A percentile compares a stretch with the other conserved stretches of the same genome.
Conservation (phyloP, 2,113 vertebrate species). For the Lipophrys pholis region DNA sequence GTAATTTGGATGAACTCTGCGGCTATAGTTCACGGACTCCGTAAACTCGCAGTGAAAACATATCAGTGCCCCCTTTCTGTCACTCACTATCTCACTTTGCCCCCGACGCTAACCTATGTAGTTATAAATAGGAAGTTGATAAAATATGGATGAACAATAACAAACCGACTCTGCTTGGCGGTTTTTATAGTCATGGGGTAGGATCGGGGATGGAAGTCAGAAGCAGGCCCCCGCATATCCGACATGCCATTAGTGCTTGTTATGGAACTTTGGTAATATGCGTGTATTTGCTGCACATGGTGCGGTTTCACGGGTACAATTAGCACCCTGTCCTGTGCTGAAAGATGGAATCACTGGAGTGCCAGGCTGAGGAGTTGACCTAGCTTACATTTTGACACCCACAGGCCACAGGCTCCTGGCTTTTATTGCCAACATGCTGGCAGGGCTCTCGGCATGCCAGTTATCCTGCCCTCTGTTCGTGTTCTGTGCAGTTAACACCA, state of each 20-base stretch:
- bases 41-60: too few species aligned
- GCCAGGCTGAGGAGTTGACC: constrained; percentile 57
- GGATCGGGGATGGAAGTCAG: constrained; percentile 43
- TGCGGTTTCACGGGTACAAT: constrained; percentile 55
- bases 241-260: constrained; percentile 46
- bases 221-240: constrained; percentile 24
- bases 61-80: not conserved
- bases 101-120: constrained; percentile 43
- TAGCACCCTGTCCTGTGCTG: constrained; percentile 47
- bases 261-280: constrained; percentile 39
- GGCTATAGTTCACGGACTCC: constrained; percentile 18
- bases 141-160: constrained; percentile 79
- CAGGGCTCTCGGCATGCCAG: constrained; percentile 52
- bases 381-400: constrained; percentile 67
- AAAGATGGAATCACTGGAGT: constrained; percentile 44
- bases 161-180: constrained; percentile 44
- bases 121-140: constrained; percentile 75
- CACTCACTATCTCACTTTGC: constrained; percentile 29
- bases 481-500: constrained; percentile 22
- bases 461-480: constrained; percentile 16
- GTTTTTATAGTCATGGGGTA: constrained; percentile 37
- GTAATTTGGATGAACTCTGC: constrained; percentile 19
- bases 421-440: constrained; percentile 54
- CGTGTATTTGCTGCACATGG: constrained; percentile 39
- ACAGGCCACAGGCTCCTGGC: constrained; percentile 46